Conservation (phyloP, 2,797 vertebrate genomes). For the Ptychadena robeensis region DNA sequence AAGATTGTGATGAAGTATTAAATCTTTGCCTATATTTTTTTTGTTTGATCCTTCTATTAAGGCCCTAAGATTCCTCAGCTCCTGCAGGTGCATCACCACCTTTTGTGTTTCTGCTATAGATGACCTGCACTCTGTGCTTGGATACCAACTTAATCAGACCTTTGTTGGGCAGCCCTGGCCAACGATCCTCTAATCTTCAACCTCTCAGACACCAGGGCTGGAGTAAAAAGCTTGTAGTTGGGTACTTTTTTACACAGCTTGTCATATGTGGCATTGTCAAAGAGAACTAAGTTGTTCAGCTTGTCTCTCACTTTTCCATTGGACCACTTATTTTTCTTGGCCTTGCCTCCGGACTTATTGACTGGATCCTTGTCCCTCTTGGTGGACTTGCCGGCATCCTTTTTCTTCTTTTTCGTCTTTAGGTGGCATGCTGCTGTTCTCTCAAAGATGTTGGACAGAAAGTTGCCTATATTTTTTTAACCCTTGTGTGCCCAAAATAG, state of each 20-base stretch:
- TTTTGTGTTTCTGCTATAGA: slow-evolving; percentile 94
- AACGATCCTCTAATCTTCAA: slow-evolving; percentile 96
- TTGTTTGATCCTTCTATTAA: too few relatives aligned
- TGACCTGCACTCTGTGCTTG: slow-evolving; percentile 93
- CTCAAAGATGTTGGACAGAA: too few relatives aligned
- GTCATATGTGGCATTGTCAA: slow-evolving; percentile 97
- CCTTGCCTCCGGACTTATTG: too few relatives aligned
- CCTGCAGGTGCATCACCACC: slow-evolving; percentile 86
- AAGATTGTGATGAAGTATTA: too few relatives aligned
- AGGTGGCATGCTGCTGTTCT: too few relatives aligned
- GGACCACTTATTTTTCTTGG: slow-evolving; percentile 99
- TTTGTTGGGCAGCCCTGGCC: slow-evolving; percentile 92
- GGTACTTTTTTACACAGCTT: slow-evolving; percentile 97
- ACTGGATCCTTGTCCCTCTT: slow-evolving; percentile 97
- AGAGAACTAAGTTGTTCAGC: slow-evolving; percentile 95
- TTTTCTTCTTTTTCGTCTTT: slow-evolving; percentile 96
- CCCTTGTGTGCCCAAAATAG: too few relatives aligned
- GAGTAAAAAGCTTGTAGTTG: slow-evolving; percentile 98
- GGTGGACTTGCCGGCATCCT: slow-evolving; percentile 91
- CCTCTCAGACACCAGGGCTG: slow-evolving; percentile 94
- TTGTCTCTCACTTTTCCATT: slow-evolving; percentile 99
- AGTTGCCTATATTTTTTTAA: too few relatives aligned
- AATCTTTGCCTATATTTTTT: too few relatives aligned
- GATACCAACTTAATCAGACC: slow-evolving; percentile 95
- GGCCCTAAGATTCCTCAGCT: slow-evolving; percentile 82